Base-by-base conservation (phyloP, 2,797 vertebrate genomes). In the Mus spretus region DNA sequence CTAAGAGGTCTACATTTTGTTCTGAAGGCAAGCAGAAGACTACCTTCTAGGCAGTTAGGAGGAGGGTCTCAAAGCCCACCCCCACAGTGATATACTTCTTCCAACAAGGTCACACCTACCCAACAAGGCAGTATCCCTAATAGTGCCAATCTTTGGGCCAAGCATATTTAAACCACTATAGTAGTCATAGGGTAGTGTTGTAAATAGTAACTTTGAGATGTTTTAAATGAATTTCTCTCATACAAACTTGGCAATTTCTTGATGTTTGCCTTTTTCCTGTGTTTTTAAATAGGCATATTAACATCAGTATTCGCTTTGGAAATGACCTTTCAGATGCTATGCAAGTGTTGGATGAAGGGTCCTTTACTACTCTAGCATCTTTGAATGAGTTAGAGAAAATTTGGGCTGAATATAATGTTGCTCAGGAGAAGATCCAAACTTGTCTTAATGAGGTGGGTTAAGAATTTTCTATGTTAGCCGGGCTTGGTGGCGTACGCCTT, bases 291-390 rank as follows among this genome's bases (percentile, higher is more conserved):
- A 98, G 98, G 86, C 57, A 11, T 24, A 24, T 86, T 37, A 97
- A 89, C 86, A 92, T 96, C 91, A 97, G 9, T 88, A 93, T 83
- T 96, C 1, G 0, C 95, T 97, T 98, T 79, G 98, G 97, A 92
- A 98, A 99, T 95, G 97, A 98, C 50, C 98, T 99, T 79, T 98
- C 98, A 34, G 96, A 99, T 98, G 98, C 98, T 81, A 98, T 99
- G 50, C 78, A 98, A 81, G 57, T 98, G 61, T 96, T 99, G 95
- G 96, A 95, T n/a, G 97, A 98, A 94, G 96, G 97, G 82, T 91
- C 93, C 90, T 94, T 99, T 72, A 85, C 94, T 84, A 81, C 94
- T 86, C 98, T 97, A 0, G 53, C 65, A 26, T 98, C 98, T 81
- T 98, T 98, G 97, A 98, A 98, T 97, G 98, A 97, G 55, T 44